Evolutionary conservation across 64 coral and sea anemone genomes (phyloP), one percentile per base, ranked within the genome.

Genomic region (Stichodactyla helianthus): DNA sequence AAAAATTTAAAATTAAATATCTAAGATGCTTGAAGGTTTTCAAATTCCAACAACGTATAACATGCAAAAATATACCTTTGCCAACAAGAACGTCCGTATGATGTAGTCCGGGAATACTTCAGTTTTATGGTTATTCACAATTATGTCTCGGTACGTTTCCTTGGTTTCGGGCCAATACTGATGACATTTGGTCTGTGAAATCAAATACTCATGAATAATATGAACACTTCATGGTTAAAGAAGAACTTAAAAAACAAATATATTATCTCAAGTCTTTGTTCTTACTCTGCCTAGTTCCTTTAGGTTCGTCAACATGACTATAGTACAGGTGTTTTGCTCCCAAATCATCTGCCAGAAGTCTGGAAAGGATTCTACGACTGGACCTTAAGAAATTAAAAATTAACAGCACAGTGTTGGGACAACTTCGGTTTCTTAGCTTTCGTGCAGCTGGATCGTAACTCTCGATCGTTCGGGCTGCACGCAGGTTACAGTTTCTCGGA

Each of bases 91-190:
- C 25, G 94, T 92, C 62, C 94, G 77, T 15, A 95, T 89, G 26
- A 88, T 86, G 22, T 92, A 95, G 64, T 95, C 94, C 1, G 94
- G 89, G 31, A 95, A 95, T 14, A 54, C 91, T 71, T 95, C 94
- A 13, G 88, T 86, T 23, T 89, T 92, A 63, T 92, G 90, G 13
- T 86, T 71, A 26, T 79, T 87, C 0, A 92, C 94, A 23, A 58
- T 92, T 18, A 95, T 65, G 61, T 85, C 50, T 57, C 83, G 79
- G 51, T 89, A 89, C 4, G 61, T 89, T 50, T 85, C 83, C 0
- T 60, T 83, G 51, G 77, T 89, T 3, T 95, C 90, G 17, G 94
- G 94, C 94, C 94, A 95, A 71, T 95, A 95, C 82, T 95, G 83
- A 15, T 92, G 90, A 64, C 94, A 95, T 59, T 95, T 95, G 35